Evolutionary conservation across 1,140 invertebrate genomes (phyloP).

Genomic region (Pogonomyrmex californicus): DNA sequence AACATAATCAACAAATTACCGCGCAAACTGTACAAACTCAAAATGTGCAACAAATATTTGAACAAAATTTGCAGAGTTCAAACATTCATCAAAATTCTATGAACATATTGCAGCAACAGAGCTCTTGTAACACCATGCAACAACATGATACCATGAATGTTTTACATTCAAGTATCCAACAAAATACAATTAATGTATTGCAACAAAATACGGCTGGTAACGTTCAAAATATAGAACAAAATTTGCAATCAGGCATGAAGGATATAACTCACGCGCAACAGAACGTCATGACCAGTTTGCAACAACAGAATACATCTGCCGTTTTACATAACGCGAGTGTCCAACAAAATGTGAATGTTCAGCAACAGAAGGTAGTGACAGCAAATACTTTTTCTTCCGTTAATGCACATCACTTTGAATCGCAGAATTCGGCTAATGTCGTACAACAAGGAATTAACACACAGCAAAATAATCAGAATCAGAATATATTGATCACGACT

Average conservation of each 20-base stretch:
- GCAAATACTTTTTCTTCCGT: constrained; percentile 72
- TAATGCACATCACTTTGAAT: constrained; percentile 75
- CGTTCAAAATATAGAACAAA: constrained; percentile 77
- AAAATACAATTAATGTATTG: constrained; percentile 81
- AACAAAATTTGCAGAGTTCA: constrained; percentile 82
- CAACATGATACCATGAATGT: constrained; percentile 77
- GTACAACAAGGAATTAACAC: constrained; percentile 69
- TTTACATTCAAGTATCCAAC: constrained; percentile 80
- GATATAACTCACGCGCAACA: constrained; percentile 70
- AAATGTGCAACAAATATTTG: constrained; percentile 84
- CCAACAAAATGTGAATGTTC: constrained; percentile 74
- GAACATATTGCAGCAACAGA: constrained; percentile 78
- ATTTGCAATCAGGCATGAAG: constrained; percentile 74
- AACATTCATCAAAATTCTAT: constrained; percentile 80
- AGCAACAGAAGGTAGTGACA: constrained; percentile 75
- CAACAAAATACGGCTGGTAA: constrained; percentile 78
- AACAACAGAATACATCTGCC: constrained; percentile 78
- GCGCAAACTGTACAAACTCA: constrained; percentile 83
- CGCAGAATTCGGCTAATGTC: constrained; percentile 65
- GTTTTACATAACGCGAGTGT: constrained; percentile 73
- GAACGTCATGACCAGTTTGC: constrained; percentile 71
- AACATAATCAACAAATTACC: constrained; percentile 81
- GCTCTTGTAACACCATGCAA: constrained; percentile 72
- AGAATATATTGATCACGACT: constrained; percentile 82
- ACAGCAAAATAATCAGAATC: constrained; percentile 78